phyloP scores from a whole-genome alignment of 2,888 invertebrate species.

The Troglohyphantes excavatus region DNA sequence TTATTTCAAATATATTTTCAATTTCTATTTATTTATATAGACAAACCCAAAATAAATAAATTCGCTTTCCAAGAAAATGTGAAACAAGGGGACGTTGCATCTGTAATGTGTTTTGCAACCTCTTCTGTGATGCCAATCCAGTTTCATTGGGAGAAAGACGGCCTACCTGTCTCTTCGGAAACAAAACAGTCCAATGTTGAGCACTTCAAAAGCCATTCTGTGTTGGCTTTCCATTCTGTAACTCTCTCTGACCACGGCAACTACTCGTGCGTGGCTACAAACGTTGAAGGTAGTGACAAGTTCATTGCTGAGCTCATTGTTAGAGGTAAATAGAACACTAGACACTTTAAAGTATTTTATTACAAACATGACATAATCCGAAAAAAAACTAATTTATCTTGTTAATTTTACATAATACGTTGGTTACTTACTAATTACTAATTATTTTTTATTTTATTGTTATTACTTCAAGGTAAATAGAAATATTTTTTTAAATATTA shows the following conservation, averaged over 20 bases:
- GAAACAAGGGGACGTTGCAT: slow-evolving; percentile 52
- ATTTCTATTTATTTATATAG: no score
- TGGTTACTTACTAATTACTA: no score
- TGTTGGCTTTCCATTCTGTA: slow-evolving; percentile 44
- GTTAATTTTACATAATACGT: no score
- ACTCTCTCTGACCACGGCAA: slow-evolving; percentile 50
- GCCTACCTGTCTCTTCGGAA: neutral
- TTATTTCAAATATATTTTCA: no score
- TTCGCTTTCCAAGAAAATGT: slow-evolving; percentile 54
- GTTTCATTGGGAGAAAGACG: slow-evolving; percentile 55
- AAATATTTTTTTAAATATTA: no score
- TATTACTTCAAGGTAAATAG: no score
- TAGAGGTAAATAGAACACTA: slow-evolving; percentile 62
- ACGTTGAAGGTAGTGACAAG: slow-evolving; percentile 47
- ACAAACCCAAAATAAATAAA: slow-evolving; percentile 53
- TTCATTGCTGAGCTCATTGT: slow-evolving; percentile 41
- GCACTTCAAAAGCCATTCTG: slow-evolving; percentile 10
- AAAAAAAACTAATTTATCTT: no score
- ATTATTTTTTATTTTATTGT: no score
- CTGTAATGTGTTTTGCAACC: slow-evolving; percentile 57
- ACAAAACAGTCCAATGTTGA: slow-evolving; percentile 1
- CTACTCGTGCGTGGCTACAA: slow-evolving; percentile 70
- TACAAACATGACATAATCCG: no score
- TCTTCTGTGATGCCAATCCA: slow-evolving; percentile 1
- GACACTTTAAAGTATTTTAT: no score